Evolutionary conservation across 2,888 invertebrate genomes (phyloP).

Genomic region (Mycalesis mineus): DNA sequence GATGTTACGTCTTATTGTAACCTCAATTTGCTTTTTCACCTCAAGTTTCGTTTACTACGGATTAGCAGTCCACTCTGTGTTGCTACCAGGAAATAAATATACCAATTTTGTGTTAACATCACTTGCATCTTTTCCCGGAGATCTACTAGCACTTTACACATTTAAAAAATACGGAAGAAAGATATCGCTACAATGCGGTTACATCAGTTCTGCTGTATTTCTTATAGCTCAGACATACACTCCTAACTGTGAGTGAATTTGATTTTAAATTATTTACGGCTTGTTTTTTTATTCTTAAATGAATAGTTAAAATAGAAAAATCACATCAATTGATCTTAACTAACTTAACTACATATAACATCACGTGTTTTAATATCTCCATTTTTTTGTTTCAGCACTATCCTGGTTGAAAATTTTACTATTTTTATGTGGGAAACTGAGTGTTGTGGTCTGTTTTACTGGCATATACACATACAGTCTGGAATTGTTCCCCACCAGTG

Average conservation of each 20-base stretch:
- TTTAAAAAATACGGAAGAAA: constrained; percentile 56
- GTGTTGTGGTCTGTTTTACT: constrained; percentile 58
- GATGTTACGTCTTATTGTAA: constrained; percentile 50
- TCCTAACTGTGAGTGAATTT: constrained; percentile 50
- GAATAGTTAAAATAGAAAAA: too few species aligned
- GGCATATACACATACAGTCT: constrained; percentile 60
- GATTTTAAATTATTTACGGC: too few species aligned
- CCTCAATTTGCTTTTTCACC: constrained; percentile 56
- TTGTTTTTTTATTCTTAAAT: too few species aligned
- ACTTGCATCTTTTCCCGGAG: constrained; percentile 58
- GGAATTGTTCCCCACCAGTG: constrained; percentile 62
- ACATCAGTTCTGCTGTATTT: constrained; percentile 47
- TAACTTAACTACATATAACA: too few species aligned
- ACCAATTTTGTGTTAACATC: constrained; percentile 56
- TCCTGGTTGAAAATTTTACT: constrained; percentile 54
- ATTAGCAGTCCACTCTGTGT: constrained; percentile 50
- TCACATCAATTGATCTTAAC: too few species aligned
- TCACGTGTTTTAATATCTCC: not conserved
- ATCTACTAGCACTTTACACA: constrained; percentile 49
- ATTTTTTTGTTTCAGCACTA: constrained; percentile 43
- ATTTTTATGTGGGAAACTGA: constrained; percentile 55
- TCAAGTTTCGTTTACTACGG: constrained; percentile 63
- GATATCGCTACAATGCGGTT: constrained; percentile 53
- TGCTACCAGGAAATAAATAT: constrained; percentile 62
- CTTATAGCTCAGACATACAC: constrained; percentile 50